Evolutionary conservation across 2,888 invertebrate genomes (phyloP).

Genomic region (Rhagonycha fulva): DNA sequence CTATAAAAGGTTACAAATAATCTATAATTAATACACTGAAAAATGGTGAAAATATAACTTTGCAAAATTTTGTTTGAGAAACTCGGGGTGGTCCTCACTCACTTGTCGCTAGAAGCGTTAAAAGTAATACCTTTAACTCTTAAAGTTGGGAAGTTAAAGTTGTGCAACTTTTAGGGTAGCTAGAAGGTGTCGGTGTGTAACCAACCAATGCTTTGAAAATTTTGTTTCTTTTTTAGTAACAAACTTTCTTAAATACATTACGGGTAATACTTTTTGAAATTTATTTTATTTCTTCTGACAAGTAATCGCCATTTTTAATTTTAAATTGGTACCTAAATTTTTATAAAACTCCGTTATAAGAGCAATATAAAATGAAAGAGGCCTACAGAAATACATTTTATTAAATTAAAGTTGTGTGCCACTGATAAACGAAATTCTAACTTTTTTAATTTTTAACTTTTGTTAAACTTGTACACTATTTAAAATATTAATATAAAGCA

Average conservation of each 20-base stretch:
- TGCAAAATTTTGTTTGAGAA: conserved; percentile 15
- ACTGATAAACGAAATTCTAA: too few species aligned
- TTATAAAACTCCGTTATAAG: background rate
- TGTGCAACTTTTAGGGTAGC: conserved; percentile 34
- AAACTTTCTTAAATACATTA: background rate
- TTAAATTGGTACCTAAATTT: background rate
- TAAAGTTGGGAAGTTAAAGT: conserved; percentile 30
- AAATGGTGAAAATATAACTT: conserved; percentile 8
- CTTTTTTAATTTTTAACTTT: too few species aligned
- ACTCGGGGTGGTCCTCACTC: conserved; percentile 20
- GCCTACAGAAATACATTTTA: too few species aligned
- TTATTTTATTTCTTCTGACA: background rate
- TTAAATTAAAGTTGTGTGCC: too few species aligned
- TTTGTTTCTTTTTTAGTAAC: conserved; percentile 19
- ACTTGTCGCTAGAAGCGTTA: conserved; percentile 29
- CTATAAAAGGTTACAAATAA: background rate
- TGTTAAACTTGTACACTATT: too few species aligned
- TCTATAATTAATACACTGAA: conserved; percentile 14
- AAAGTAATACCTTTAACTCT: conserved; percentile 33
- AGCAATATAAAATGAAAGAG: background rate
- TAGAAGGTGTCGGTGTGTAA: conserved; percentile 29
- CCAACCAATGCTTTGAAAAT: conserved; percentile 22
- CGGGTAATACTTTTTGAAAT: background rate
- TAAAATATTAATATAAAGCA: too few species aligned
- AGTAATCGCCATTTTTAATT: background rate